Base-by-base conservation (phyloP, 2,797 vertebrate genomes). In the Lacerta viridis region DNA sequence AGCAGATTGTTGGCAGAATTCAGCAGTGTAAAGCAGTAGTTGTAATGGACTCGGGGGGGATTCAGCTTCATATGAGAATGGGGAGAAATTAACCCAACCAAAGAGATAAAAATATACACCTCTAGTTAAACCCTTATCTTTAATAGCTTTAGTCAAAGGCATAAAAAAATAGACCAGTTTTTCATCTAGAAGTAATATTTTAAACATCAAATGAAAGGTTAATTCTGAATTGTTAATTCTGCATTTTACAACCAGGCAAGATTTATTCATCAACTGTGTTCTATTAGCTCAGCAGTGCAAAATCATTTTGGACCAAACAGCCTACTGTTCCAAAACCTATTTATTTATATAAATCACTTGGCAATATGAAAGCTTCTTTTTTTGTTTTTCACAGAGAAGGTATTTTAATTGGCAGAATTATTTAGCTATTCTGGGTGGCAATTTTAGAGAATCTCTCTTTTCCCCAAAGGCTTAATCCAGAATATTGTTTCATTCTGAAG, bases 1-100 rank as follows among this genome's bases (percentile, higher is more conserved):
- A 95, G 92, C 90, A 95, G 93, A 95, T 94, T 97, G 93, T 94
- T 96, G 96, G 95, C 93, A 96, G 92, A 95, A 96, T 94, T 95
- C 92, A 96, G 72, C 91, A 93, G 86, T 92, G 91, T 94, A 94
- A 96, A 95, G 91, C 85, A 95, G 94, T 94, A 95, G 88, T 93
- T 94, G 84, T 92, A 93, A 93, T 94, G 93, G 93, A 93, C 91
- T 83, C 84, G 33, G 25, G 74, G 74, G 91, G 89, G 83, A 93
- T 95, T 96, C 95, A 93, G 88, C 50, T 94, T 93, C 92, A 93
- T 85, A 92, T 94, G 93, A 92, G 88, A 96, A 95, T 90, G 75
- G 92, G 0, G 80, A 84, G 91, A 94, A 90, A 88, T 93, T 92
- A 94, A 81, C 80, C 78, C 77, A 90, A 68, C 90, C 90, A 90